phyloP scores from a whole-genome alignment of 1,140 invertebrate genomes.

The Caenorhabditis briggsae region DNA sequence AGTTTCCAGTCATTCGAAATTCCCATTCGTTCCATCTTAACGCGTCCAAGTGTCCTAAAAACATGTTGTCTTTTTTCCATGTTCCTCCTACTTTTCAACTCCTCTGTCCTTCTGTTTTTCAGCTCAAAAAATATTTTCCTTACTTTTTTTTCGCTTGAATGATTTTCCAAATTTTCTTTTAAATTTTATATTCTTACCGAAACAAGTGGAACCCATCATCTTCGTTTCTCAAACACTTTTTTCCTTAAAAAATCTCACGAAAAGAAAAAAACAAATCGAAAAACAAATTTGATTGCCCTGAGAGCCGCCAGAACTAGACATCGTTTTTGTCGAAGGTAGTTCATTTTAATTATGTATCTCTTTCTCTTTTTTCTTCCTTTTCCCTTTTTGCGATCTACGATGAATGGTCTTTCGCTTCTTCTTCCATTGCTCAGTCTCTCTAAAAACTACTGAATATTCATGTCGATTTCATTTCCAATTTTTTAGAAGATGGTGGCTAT shows the following conservation, averaged over 20 bases:
- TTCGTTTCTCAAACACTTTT: not conserved
- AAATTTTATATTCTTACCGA: not conserved
- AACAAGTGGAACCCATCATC: not conserved
- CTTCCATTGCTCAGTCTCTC: not conserved
- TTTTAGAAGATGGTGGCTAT: not conserved
- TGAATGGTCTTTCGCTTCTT: constrained; percentile 33
- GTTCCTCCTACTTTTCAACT: not conserved
- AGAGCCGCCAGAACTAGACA: not conserved
- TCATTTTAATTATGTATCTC: not conserved
- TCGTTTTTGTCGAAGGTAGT: not conserved
- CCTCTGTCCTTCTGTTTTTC: not conserved
- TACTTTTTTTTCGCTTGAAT: not conserved
- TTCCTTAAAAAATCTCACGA: not conserved
- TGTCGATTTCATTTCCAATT: constrained; percentile 32
- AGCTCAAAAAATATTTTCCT: not conserved
- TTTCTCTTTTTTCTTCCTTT: not conserved
- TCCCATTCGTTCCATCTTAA: not conserved
- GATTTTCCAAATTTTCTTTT: not conserved
- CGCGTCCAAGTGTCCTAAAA: constrained; percentile 11
- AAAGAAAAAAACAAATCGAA: no score
- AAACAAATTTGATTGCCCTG: not conserved
- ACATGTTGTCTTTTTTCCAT: not conserved
- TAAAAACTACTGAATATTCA: constrained; percentile 46
- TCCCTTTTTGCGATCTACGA: constrained; percentile 4
- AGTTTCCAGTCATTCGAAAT: not conserved